Evolutionary conservation across 2,888 invertebrate genomes (phyloP).

Genomic region (Aphrophora alni): DNA sequence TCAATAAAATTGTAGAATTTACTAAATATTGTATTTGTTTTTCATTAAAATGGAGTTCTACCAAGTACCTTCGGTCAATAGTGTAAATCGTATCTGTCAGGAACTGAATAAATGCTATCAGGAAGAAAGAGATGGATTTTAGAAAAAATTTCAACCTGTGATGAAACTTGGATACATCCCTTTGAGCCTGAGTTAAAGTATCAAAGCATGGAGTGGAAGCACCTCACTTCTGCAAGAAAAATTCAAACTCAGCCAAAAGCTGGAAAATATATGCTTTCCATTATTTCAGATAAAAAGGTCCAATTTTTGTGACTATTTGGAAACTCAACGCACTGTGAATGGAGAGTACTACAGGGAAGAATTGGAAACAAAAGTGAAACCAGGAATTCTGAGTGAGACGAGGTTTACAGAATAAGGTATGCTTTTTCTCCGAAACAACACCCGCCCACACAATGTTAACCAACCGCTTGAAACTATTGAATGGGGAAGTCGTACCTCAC

Average conservation of each 20-base stretch:
- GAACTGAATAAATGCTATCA: constrained; percentile 16
- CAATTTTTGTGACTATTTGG: background rate
- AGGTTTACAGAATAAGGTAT: background rate
- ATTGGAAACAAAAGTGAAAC: background rate
- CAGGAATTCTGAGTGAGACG: background rate
- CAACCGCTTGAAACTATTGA: background rate
- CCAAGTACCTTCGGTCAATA: no score
- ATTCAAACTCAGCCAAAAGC: background rate
- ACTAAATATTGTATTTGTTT: no score
- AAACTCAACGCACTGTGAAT: background rate
- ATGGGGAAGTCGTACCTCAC: background rate
- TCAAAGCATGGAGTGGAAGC: background rate
- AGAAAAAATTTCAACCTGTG: background rate
- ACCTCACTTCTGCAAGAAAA: no score
- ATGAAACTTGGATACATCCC: background rate
- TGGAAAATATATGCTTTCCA: background rate
- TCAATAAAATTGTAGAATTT: no score
- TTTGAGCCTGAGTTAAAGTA: background rate
- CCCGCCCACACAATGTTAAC: background rate
- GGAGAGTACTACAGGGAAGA: background rate
- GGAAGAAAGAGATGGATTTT: background rate
- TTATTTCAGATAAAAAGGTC: background rate
- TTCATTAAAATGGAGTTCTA: no score
- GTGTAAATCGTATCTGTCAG: background rate
- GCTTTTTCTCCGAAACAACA: background rate